Evolutionary conservation across 2,113 vertebrate genomes (phyloP).

Genomic region (Ginglymostoma cirratum): DNA sequence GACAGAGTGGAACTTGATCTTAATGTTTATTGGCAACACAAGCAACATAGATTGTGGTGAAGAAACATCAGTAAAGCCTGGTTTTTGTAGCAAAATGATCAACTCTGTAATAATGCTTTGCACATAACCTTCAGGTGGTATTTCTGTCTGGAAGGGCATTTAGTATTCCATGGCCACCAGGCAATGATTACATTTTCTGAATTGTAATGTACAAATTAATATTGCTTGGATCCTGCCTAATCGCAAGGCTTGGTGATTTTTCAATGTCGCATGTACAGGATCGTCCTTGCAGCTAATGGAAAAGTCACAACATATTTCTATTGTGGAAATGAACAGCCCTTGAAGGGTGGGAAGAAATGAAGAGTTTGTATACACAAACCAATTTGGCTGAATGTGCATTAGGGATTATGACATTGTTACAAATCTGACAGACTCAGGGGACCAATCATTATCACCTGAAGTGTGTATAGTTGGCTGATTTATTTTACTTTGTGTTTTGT

Average conservation of each 20-base stretch:
- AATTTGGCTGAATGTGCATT: background rate
- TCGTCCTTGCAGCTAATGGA: background rate
- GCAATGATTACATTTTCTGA: background rate
- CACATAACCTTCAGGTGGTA: background rate
- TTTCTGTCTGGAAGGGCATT: background rate
- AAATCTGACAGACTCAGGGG: background rate
- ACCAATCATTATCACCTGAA: background rate
- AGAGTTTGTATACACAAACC: background rate
- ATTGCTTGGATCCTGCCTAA: background rate
- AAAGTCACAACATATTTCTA: background rate
- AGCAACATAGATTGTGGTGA: background rate
- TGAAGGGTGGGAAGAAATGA: background rate
- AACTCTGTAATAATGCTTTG: background rate
- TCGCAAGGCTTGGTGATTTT: background rate
- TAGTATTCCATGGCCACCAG: background rate
- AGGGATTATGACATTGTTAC: background rate
- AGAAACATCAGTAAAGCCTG: background rate
- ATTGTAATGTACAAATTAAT: background rate
- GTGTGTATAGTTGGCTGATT: background rate
- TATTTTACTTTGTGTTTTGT: conserved; percentile 29
- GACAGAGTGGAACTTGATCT: background rate
- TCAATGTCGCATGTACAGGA: background rate
- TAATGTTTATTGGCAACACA: background rate
- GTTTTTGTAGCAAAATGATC: background rate
- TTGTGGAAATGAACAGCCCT: background rate